These are phyloP conservation scores for Tyto alba DNA, from an alignment of 2,113 vertebrate species.

Conservation along the genomic window DNA sequence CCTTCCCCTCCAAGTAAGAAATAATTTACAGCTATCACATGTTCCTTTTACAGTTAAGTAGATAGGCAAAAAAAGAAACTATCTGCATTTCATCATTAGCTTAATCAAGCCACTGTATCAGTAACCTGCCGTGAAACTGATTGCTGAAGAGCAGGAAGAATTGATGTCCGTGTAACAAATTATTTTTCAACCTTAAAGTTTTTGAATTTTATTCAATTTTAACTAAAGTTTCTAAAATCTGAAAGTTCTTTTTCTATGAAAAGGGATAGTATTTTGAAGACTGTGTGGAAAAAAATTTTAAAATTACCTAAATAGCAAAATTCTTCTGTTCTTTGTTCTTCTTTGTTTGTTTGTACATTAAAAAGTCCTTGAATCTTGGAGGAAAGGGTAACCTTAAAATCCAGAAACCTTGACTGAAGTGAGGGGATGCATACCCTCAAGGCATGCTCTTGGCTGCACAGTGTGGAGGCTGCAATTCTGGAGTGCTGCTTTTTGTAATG, in stretches of 20 bases:
- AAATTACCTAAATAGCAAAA: not conserved
- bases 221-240: not conserved
- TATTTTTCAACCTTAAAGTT: constrained; percentile 9
- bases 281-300: not conserved
- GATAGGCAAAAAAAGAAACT: constrained; percentile 13
- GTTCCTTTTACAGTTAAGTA: constrained; percentile 7
- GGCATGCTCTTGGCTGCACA: not conserved
- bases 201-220: not conserved
- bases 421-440: not conserved
- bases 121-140: constrained; percentile 64
- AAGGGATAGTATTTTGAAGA: not conserved
- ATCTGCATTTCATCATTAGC: constrained; percentile 57
- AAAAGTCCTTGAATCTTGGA: not conserved
- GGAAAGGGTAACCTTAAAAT: not conserved
- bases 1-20: constrained; percentile 17
- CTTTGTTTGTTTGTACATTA: not conserved
- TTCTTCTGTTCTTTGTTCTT: not conserved
- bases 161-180: constrained; percentile 19
- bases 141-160: constrained; percentile 54
- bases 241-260: not conserved
- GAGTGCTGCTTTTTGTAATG: not conserved
- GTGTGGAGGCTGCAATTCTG: not conserved
- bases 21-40: constrained; percentile 22
- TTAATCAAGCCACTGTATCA: constrained; percentile 66
- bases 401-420: not conserved